A percentile compares a stretch with the other conserved stretches of the same genome.
Conservation (phyloP, 2,888 invertebrate species). For the Lasioglossum vierecki region DNA sequence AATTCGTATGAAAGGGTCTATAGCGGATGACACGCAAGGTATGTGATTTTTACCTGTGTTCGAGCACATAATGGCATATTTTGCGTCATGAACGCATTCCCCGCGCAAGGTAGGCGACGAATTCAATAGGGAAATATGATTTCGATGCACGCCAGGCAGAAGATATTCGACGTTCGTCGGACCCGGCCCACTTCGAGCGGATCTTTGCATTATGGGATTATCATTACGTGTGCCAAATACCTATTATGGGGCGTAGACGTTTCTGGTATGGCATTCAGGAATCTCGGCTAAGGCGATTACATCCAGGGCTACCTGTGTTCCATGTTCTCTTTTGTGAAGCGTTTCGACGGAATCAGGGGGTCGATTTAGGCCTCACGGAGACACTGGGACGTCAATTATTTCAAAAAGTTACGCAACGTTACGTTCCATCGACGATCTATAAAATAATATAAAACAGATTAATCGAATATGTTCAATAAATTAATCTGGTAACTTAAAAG, state of each 20-base stretch:
- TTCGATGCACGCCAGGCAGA: conserved; percentile 61
- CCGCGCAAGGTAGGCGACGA: conserved; percentile 20
- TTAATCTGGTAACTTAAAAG: background rate
- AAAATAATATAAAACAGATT: background rate
- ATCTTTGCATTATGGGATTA: conserved; percentile 72
- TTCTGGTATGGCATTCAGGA: conserved; percentile 55
- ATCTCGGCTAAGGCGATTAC: conserved; percentile 71
- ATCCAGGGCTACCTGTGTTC: conserved; percentile 58
- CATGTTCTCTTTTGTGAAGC: conserved; percentile 53
- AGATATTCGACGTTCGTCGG: conserved; percentile 65
- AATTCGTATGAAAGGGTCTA: background rate
- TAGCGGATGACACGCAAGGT: background rate
- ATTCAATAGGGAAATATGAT: conserved; percentile 65
- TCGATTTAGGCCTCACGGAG: background rate
- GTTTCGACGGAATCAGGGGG: conserved; percentile 44
- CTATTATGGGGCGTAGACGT: conserved; percentile 55
- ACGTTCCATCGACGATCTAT: background rate
- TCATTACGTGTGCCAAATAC: conserved; percentile 68
- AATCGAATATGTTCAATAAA: background rate
- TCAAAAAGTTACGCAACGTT: background rate
- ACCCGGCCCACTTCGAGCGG: conserved; percentile 59
- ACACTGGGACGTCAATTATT: background rate
- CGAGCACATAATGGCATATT: conserved; percentile 21
- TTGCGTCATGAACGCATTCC: conserved; percentile 13
- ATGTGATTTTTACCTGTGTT: conserved; percentile 30